Conservation (phyloP, 2,888 invertebrate genomes). For the Micoletzkya japonica region DNA sequence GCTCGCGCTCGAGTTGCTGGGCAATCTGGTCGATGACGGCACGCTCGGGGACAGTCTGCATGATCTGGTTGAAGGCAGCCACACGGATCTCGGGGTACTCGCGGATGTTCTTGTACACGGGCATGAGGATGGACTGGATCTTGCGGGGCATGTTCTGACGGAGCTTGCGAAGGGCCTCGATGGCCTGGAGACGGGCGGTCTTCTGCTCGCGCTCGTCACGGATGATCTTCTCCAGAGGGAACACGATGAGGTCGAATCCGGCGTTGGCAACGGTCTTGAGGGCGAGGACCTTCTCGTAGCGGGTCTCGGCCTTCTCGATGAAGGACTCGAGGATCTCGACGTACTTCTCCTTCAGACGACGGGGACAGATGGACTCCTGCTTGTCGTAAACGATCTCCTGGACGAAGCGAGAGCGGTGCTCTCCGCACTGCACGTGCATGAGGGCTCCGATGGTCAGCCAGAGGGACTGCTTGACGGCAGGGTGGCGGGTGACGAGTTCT, state of each 20-base stretch:
- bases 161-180: slow-evolving; percentile 54
- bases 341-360: slow-evolving; percentile 44
- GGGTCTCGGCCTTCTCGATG: slow-evolving; percentile 38
- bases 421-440: slow-evolving; percentile 51
- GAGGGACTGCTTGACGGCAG: slow-evolving; percentile 47
- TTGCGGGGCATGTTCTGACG: slow-evolving; percentile 40
- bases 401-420: slow-evolving; percentile 27
- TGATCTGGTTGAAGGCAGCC: slow-evolving; percentile 49
- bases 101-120: slow-evolving; percentile 49
- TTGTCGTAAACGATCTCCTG: neutral
- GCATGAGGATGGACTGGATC: slow-evolving; percentile 55
- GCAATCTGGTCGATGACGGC: slow-evolving; percentile 51
- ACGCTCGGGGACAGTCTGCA: slow-evolving; percentile 47
- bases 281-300: slow-evolving; percentile 53
- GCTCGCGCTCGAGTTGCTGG: slow-evolving; percentile 44
- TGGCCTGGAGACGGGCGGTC: slow-evolving; percentile 51
- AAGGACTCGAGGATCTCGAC: slow-evolving; percentile 37
- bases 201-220: slow-evolving; percentile 40
- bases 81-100: slow-evolving; percentile 53
- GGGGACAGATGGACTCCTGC: slow-evolving; percentile 38
- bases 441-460: slow-evolving; percentile 50
- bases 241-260: slow-evolving; percentile 50
- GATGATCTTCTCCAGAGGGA: slow-evolving; percentile 59
- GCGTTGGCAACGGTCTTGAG: slow-evolving; percentile 60
- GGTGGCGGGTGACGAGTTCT: slow-evolving; percentile 27